phyloP scores from a whole-genome alignment of 1,140 invertebrate species.

The Drosophila lacertosa region DNA sequence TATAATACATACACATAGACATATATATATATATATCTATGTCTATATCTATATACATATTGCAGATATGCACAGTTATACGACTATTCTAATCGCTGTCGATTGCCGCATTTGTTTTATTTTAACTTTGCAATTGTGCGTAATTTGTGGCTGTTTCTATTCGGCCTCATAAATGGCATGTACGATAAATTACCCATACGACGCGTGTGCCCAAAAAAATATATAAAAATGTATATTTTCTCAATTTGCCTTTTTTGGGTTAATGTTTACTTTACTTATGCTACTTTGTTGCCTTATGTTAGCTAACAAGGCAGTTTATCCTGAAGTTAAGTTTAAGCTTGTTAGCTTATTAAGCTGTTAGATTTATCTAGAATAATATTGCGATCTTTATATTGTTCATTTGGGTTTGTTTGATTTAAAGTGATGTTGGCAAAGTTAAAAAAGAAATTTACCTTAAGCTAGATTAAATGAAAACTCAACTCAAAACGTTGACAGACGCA shows the following conservation, averaged over 20 bases:
- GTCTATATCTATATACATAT: neutral
- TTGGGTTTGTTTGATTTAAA: neutral
- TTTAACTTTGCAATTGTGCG: conserved; percentile 36
- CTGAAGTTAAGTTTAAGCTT: too few species aligned
- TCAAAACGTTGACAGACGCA: neutral
- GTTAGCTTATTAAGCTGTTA: too few species aligned
- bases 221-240: neutral
- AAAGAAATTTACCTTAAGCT: too few species aligned
- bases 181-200: neutral
- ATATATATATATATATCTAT: neutral
- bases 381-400: neutral
- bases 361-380: too few species aligned
- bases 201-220: conserved; percentile 1
- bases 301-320: too few species aligned
- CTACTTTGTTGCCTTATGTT: too few species aligned
- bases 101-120: conserved; percentile 40
- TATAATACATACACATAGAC: neutral
- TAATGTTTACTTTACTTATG: too few species aligned
- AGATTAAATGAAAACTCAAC: neutral
- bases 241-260: neutral
- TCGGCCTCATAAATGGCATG: conserved; percentile 5
- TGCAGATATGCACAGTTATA: conserved; percentile 18
- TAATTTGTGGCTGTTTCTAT: conserved; percentile 35
- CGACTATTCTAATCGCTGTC: conserved; percentile 49
- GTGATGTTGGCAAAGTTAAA: too few species aligned